A percentile compares a stretch with the other conserved stretches of the same genome.
These are phyloP conservation scores for Menura novaehollandiae DNA, from an alignment of 2,113 vertebrate genomes.

Conservation along the genomic window DNA sequence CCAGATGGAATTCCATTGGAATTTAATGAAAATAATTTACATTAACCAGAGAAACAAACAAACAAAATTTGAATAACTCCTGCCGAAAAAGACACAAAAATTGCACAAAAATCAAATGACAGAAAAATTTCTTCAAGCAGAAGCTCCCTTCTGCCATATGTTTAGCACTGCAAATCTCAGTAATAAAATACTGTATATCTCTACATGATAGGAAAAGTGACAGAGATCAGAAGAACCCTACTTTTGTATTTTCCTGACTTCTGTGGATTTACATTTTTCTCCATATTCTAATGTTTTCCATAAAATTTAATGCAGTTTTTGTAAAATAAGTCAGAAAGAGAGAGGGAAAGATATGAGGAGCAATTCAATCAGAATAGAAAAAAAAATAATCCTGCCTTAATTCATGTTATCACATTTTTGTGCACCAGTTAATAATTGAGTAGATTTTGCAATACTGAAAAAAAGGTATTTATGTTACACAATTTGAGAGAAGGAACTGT, in stretches of 20 bases:
- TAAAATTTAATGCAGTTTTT: neutral
- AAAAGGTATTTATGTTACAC: neutral
- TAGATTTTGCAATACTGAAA: neutral
- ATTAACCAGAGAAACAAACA: neutral
- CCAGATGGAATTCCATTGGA: neutral
- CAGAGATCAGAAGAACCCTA: neutral
- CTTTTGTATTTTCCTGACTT: neutral
- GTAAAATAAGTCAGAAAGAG: neutral
- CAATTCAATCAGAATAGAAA: neutral
- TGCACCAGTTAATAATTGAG: neutral
- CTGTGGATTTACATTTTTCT: neutral
- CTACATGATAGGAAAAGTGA: neutral
- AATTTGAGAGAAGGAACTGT: neutral
- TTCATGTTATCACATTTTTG: neutral
- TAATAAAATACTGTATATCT: neutral
- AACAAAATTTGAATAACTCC: neutral
- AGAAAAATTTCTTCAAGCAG: neutral
- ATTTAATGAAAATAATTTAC: neutral
- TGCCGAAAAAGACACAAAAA: neutral
- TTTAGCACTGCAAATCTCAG: neutral
- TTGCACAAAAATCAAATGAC: neutral
- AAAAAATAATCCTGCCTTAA: neutral
- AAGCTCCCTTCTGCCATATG: neutral
- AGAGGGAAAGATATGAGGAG: neutral
- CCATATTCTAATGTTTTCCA: neutral